These are phyloP conservation scores for Aselliscus stoliczkanus DNA, from an alignment of 2,797 vertebrate species.

Conservation along the genomic window DNA sequence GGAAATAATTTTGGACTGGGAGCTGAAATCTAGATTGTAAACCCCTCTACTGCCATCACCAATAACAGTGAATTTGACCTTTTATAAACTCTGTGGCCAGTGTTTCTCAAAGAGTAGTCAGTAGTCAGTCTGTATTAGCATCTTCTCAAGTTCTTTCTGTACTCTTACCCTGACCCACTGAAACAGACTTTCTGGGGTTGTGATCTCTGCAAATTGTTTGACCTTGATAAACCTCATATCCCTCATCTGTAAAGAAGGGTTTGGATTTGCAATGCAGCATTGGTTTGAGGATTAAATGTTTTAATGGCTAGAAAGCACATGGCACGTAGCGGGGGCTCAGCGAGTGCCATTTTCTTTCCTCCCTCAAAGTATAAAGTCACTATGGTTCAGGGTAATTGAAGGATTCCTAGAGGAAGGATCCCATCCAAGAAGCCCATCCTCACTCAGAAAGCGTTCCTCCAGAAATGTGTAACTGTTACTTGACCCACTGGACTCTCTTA, in stretches of 20 bases:
- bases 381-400: neutral
- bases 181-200: neutral
- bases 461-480: neutral
- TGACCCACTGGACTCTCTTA: neutral
- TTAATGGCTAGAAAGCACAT: neutral
- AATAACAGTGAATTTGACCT: neutral
- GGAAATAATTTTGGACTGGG: neutral
- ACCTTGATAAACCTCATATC: neutral
- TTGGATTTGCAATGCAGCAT: neutral
- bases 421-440: neutral
- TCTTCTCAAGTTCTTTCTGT: neutral
- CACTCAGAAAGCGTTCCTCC: neutral
- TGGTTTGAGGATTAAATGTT: conserved; percentile 12
- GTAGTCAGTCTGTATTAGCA: neutral
- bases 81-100: neutral
- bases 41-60: neutral
- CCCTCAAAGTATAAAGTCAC: neutral
- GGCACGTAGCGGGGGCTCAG: neutral
- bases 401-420: neutral
- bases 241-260: neutral
- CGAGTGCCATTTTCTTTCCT: neutral
- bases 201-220: neutral
- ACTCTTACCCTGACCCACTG: neutral
- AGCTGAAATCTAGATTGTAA: neutral
- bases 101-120: neutral